Conservation (phyloP, 2,113 vertebrate genomes). For the Oryzias melastigma region DNA sequence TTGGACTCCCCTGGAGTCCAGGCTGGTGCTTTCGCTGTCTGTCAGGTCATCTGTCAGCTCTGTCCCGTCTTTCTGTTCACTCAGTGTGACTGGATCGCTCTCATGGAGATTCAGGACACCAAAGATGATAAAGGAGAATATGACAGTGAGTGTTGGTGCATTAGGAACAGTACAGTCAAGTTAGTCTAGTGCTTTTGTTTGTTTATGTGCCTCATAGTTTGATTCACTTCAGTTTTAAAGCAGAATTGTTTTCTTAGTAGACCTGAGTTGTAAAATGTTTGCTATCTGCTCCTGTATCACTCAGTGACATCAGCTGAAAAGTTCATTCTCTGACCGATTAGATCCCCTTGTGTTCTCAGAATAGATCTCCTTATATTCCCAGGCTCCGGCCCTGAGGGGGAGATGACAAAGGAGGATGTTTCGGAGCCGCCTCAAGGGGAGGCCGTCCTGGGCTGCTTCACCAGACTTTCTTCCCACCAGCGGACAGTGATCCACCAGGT, state of each 20-base stretch:
- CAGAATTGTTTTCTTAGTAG: no score
- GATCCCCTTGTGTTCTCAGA: slow-evolving; percentile 58
- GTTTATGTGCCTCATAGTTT: not conserved
- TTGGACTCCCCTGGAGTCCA: no score
- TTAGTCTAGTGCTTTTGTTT: slow-evolving; percentile 12
- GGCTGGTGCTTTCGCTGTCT: no score
- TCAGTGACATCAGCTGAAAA: slow-evolving; percentile 10
- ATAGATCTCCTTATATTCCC: slow-evolving; percentile 48
- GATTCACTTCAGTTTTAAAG: no score
- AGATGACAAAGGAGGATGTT: slow-evolving; percentile 82
- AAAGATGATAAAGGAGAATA: slow-evolving; percentile 43
- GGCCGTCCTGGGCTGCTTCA: slow-evolving; percentile 70
- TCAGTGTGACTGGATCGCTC: slow-evolving; percentile 27
- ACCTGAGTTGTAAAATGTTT: not conserved
- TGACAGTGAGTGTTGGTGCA: slow-evolving; percentile 50
- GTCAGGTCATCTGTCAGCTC: slow-evolving; percentile 10
- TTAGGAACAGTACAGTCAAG: slow-evolving; percentile 12
- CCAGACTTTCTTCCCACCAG: slow-evolving; percentile 67
- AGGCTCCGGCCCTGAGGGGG: slow-evolving; percentile 60
- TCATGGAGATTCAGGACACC: slow-evolving; percentile 35
- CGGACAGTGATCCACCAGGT: slow-evolving; percentile 86
- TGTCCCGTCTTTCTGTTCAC: slow-evolving; percentile 38
- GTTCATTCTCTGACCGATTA: slow-evolving; percentile 13
- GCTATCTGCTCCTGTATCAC: not conserved
- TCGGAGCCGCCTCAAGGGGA: slow-evolving; percentile 76